Evolutionary conservation across 2,797 vertebrate species (phyloP).

Genomic region (Aythya fuligula): DNA sequence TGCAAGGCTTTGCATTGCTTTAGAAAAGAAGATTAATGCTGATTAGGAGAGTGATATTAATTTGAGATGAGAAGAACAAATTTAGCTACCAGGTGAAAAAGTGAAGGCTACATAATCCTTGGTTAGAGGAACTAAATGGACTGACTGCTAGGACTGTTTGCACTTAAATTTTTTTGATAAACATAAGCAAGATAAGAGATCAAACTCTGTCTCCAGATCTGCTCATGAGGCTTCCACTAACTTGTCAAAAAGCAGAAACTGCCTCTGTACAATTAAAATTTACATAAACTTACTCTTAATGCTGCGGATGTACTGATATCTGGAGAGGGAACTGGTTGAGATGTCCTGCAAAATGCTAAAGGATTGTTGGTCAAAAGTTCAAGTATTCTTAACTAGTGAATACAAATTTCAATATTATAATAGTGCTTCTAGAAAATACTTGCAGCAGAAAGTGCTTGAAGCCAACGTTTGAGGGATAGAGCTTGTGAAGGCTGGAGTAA

Average conservation of each 20-base stretch:
- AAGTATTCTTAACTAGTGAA: neutral
- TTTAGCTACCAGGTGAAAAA: conserved; percentile 57
- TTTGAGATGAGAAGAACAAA: conserved; percentile 54
- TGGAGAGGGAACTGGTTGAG: neutral
- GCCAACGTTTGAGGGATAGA: neutral
- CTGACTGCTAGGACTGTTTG: neutral
- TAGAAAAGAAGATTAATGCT: conserved; percentile 46
- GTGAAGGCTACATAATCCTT: conserved; percentile 7
- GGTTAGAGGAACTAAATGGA: neutral
- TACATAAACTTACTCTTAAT: neutral
- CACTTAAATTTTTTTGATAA: neutral
- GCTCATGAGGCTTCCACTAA: neutral
- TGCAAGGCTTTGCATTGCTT: conserved; percentile 26
- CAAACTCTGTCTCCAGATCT: neutral
- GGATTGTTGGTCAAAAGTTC: neutral
- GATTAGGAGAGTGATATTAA: conserved; percentile 30
- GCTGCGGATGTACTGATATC: neutral
- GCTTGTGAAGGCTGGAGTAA: neutral
- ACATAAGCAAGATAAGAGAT: neutral
- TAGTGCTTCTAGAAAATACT: neutral
- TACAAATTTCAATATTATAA: neutral
- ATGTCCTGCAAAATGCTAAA: neutral
- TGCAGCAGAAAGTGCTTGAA: neutral
- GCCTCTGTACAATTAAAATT: neutral
- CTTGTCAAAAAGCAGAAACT: neutral